A percentile compares a stretch with the other conserved stretches of the same genome.
Conservation (phyloP, 1,140 invertebrate genomes). For the Uloborus diversus region DNA sequence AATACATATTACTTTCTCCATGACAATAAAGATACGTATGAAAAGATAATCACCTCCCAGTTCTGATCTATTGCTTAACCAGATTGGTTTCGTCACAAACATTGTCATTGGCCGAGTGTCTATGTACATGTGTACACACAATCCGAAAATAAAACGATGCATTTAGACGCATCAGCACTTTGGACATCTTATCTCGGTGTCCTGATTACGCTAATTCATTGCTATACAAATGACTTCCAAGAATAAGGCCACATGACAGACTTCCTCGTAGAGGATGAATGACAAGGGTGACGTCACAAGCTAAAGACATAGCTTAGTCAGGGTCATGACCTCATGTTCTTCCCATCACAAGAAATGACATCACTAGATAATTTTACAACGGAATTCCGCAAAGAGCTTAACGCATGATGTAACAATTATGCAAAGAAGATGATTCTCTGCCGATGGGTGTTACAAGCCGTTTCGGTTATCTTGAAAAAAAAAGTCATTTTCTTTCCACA, state of each 20-base stretch:
- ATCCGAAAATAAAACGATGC: not conserved
- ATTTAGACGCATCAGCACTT: constrained; percentile 3
- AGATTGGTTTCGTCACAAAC: too few species aligned
- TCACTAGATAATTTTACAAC: constrained; percentile 49
- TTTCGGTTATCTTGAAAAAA: too few species aligned
- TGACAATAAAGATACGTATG: too few species aligned
- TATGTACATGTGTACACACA: too few species aligned
- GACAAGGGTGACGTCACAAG: constrained; percentile 37
- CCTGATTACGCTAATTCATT: constrained; percentile 44
- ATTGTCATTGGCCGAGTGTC: too few species aligned
- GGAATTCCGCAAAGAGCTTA: not conserved
- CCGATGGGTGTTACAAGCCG: too few species aligned
- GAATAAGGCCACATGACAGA: constrained; percentile 45
- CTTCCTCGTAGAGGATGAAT: constrained; percentile 45
- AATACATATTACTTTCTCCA: too few species aligned
- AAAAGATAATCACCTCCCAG: too few species aligned
- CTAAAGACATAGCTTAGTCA: constrained; percentile 34
- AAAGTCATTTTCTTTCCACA: too few species aligned
- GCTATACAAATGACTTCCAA: constrained; percentile 35
- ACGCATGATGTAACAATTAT: not conserved
- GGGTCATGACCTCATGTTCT: constrained; percentile 42
- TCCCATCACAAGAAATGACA: constrained; percentile 27
- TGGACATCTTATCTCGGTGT: constrained; percentile 28
- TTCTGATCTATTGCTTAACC: too few species aligned
- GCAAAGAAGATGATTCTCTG: not conserved